phyloP scores from a whole-genome alignment of 2,113 vertebrate genomes.

The Tympanuchus pallidicinctus region DNA sequence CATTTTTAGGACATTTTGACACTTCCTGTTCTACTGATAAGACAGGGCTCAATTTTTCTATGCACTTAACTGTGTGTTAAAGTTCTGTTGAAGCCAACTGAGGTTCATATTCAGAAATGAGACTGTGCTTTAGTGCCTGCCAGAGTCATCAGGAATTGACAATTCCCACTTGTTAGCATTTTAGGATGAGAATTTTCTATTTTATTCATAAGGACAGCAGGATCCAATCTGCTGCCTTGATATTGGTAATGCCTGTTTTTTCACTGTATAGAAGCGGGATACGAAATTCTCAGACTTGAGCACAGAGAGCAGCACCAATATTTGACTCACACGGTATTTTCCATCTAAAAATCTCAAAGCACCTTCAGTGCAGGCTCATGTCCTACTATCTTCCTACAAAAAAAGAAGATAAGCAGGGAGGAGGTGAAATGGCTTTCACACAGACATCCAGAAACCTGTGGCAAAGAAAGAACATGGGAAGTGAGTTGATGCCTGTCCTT shows the following conservation, averaged over 20 bases:
- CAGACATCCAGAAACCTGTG: not conserved
- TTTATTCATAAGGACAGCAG: not conserved
- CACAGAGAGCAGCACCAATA: fast-evolving
- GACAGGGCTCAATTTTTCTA: not conserved
- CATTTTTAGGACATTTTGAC: not conserved
- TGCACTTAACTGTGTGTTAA: not conserved
- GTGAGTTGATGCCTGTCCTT: not conserved
- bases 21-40: not conserved
- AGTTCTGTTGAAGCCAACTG: not conserved
- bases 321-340: not conserved
- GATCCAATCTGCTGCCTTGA: not conserved
- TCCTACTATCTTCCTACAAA: not conserved
- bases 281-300: not conserved
- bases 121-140: not conserved
- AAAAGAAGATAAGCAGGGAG: not conserved
- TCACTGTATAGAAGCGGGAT: not conserved
- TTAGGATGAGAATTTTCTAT: not conserved
- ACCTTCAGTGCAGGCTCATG: not conserved
- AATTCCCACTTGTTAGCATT: not conserved
- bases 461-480: not conserved
- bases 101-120: not conserved
- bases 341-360: not conserved
- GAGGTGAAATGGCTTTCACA: not conserved
- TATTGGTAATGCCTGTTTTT: not conserved
- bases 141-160: fast-evolving